These are phyloP conservation scores for Cossypha niveicapilla DNA, from an alignment of 2,797 vertebrate genomes.

Conservation along the genomic window DNA sequence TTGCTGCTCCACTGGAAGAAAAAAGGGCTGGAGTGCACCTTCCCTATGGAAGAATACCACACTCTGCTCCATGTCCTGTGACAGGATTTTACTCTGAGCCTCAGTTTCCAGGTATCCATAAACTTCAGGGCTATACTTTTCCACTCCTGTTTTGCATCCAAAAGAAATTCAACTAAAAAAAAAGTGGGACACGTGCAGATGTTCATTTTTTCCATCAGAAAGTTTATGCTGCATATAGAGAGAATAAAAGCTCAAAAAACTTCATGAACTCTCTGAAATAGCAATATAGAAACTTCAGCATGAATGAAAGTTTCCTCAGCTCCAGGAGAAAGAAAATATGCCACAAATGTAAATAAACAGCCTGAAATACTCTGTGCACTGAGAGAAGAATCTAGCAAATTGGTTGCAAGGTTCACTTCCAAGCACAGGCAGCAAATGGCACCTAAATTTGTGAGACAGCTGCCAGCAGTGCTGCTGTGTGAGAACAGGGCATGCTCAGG, in stretches of 20 bases:
- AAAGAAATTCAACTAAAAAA: not conserved
- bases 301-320: not conserved
- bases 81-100: not conserved
- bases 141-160: not conserved
- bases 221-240: not conserved
- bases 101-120: not conserved
- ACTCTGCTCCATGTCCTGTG: not conserved
- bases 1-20: not conserved
- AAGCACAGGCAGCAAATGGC: not conserved
- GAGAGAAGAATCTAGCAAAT: not conserved
- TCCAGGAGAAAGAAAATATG: not conserved
- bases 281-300: not conserved
- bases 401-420: not conserved
- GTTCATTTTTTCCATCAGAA: not conserved
- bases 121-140: not conserved
- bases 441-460: not conserved
- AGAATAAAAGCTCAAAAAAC: not conserved
- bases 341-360: not conserved
- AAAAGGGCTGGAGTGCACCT: not conserved
- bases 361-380: not conserved
- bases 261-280: not conserved
- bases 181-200: fast-evolving
- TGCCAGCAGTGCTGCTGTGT: not conserved
- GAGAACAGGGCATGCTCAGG: not conserved
- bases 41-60: not conserved